These are phyloP conservation scores for Gila robusta DNA, from an alignment of 2,797 vertebrate genomes.

Conservation along the genomic window DNA sequence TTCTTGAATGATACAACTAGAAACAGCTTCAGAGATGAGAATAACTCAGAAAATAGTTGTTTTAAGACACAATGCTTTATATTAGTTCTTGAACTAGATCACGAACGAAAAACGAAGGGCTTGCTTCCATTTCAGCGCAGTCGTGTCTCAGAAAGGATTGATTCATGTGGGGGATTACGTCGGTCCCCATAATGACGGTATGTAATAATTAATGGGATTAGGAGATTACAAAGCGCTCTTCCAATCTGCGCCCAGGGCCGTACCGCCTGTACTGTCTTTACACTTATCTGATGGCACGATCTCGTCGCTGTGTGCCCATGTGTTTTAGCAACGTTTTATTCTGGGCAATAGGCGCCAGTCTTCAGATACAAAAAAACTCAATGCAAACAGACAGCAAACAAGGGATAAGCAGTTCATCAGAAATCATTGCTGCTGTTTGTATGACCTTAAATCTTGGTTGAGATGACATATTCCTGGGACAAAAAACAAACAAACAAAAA, in stretches of 20 bases:
- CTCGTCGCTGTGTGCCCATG: constrained; percentile 21
- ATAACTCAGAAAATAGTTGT: not conserved
- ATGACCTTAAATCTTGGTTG: not conserved
- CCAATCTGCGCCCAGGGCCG: constrained; percentile 55
- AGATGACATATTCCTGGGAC: not conserved
- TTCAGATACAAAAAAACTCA: not conserved
- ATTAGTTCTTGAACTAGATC: constrained; percentile 2
- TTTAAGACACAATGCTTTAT: not conserved
- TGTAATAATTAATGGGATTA: constrained; percentile 71
- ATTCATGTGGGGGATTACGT: constrained; percentile 56
- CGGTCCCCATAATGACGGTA: constrained; percentile 52
- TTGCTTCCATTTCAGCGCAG: constrained; percentile 10
- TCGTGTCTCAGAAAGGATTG: constrained; percentile 49
- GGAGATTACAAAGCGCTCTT: constrained; percentile 61
- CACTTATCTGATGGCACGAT: constrained; percentile 54
- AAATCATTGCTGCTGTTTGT: not conserved
- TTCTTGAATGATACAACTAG: not conserved
- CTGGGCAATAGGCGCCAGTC: not conserved
- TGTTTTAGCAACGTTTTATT: constrained; percentile 35
- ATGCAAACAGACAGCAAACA: not conserved
- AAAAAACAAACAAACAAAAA: not conserved
- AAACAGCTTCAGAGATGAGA: not conserved
- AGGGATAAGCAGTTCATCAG: not conserved
- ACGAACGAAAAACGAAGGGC: not conserved
- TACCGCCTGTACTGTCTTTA: constrained; percentile 48